Evolutionary conservation across 1,140 invertebrate genomes (phyloP), one percentile per base, ranked within the genome.

Genomic region (Calephelis nemesis): DNA sequence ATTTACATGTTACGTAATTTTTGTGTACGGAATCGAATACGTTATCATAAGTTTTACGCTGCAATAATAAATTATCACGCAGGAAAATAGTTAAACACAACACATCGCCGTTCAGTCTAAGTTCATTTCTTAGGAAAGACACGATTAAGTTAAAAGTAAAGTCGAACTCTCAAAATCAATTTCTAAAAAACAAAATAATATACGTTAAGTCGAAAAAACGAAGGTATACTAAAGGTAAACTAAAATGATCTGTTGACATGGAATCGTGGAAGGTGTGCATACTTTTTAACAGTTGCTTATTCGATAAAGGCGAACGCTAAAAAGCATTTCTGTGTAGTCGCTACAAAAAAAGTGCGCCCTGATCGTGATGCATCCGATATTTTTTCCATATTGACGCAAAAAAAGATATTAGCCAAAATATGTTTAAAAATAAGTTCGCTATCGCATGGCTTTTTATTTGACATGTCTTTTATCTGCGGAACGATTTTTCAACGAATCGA

Each of bases 301-400:
- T 67, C 81, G 88, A 88, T 90, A 90, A 88, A 74, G 76, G 65
- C 75, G 77, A 79, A 79, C 73, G 77, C 83, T 83, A 89, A 91
- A 90, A 87, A 91, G 88, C 88, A 85, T 91, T 89, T 87, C 87
- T 83, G 85, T 91, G 88, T 90, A 79, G 75, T 76, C 42, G 42
- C 79, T 70, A 78, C 79, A 83, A 81, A 78, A 79, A 77, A 79
- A 71, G 74, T 54, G 67, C 76, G 74, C 47, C 47, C 72, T 74
- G 73, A 77, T 77, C 80, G 83, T 88, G 84, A 90, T 82, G 79
- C 83, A 79, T 76, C 72, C 79, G 81, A 79, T 76, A 81, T 83
- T 89, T 87, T 88, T 81, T 88, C 83, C 85, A 84, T 86, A 88
- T 85, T 76, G 77, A 81, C 72, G 71, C 74, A 82, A 84, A 83